Percentiles rank a stretch among this genome's conserved stretches.
These are phyloP conservation scores for Chrysina gloriosa DNA, from an alignment of 2,888 invertebrate genomes.

Conservation along the genomic window DNA sequence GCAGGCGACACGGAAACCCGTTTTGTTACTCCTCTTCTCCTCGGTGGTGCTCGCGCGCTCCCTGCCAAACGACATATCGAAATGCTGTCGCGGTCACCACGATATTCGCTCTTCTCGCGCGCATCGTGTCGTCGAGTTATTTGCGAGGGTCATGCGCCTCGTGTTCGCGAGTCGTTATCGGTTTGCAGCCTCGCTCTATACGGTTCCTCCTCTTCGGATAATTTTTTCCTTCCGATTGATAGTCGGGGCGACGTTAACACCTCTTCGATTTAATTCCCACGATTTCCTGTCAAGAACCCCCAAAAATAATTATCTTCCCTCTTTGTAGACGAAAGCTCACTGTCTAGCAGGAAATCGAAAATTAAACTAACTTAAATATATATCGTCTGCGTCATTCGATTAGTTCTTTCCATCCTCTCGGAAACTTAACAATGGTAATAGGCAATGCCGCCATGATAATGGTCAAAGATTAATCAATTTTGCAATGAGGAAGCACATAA, in stretches of 20 bases:
- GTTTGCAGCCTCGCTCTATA: not conserved
- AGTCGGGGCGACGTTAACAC: slow-evolving; percentile 11
- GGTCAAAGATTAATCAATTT: no score
- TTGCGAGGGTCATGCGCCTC: not conserved
- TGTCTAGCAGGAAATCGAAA: no score
- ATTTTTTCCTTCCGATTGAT: slow-evolving; percentile 20
- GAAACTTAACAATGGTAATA: no score
- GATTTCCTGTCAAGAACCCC: no score
- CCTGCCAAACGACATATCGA: slow-evolving; percentile 2
- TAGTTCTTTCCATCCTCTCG: no score
- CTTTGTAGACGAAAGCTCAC: no score
- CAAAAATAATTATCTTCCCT: no score
- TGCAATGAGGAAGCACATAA: no score
- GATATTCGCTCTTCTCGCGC: not conserved
- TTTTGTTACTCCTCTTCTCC: not conserved
- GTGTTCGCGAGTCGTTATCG: not conserved
- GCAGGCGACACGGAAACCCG: not conserved
- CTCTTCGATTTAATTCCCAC: slow-evolving; percentile 1
- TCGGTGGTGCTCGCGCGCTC: not conserved
- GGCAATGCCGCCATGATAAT: no score
- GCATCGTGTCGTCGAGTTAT: not conserved
- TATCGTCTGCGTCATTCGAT: no score
- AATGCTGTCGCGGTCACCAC: not conserved
- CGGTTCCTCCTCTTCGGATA: not conserved
- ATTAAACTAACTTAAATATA: no score